Base-by-base conservation (phyloP, 2,113 vertebrate species). In the Callopanchax toddi region DNA sequence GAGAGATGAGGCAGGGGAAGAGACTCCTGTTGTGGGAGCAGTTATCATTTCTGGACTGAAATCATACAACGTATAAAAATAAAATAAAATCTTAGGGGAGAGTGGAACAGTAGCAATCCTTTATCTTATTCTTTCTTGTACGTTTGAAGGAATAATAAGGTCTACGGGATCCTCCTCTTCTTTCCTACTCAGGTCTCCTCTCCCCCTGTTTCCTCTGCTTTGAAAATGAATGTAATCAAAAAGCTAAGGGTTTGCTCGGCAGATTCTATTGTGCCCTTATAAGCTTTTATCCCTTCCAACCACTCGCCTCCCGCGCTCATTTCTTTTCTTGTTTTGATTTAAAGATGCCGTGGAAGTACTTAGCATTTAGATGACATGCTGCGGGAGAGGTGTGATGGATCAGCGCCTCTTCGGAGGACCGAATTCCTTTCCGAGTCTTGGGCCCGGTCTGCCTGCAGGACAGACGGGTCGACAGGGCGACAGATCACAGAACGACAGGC, bases 321-420 rank as follows among this genome's bases (percentile, higher is more conserved):
- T 85, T 82, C 73, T 80, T 69, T 82, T 89, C 81, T 86, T 84
- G 83, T 88, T 92, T 91, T 89, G 82, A 87, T 91, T 91, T 91
- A 90, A 91, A 89, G 84, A 90, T 87, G 87, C 83, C 62, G 82
- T 87, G 74, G 78, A 87, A 88, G 90, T 91, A 87, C 86, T 93
- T 92, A 92, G 92, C 89, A 93, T 93, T 91, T 92, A 92, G 92
- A 92, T 92, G 90, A 91, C 91, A 92, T 90, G 85, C 88, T 89
- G 83, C 75, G 52, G 72, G 74, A 88, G 86, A 88, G 85, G 74
- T 83, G 86, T 83, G 86, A 89, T 90, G 86, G 89, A 91, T 89
- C 90, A 86, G 85, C 49, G 67, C 73, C 76, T 84, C 75, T 83
- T 81, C 81, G 49, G 71, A 84, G 81, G 63, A 68, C 76, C 76